phyloP scores from a whole-genome alignment of 2,888 invertebrate species.

The Dendrolimus houi region DNA sequence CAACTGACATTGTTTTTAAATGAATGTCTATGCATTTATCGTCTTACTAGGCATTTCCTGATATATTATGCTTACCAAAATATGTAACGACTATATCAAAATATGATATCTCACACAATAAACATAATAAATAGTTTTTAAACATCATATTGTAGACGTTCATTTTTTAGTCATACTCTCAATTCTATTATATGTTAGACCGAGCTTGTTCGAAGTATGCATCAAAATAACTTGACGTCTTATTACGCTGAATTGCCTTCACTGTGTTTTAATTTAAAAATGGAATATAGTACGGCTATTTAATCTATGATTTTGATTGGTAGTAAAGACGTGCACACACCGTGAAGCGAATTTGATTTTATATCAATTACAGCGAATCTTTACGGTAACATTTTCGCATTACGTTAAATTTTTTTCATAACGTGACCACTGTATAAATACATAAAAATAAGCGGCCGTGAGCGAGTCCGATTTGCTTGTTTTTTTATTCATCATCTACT shows the following conservation, averaged over 20 bases:
- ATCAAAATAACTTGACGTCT: background rate
- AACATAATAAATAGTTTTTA: background rate
- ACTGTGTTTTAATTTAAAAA: slow-evolving; percentile 14
- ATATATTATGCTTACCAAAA: background rate
- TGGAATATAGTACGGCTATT: slow-evolving; percentile 5
- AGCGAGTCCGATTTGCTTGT: slow-evolving; percentile 2
- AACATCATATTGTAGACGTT: background rate
- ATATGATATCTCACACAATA: background rate
- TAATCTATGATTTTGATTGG: slow-evolving; percentile 12
- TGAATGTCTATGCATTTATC: no score
- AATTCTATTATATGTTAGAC: no score
- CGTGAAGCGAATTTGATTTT: background rate
- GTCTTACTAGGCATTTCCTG: background rate
- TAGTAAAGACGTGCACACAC: slow-evolving; percentile 2
- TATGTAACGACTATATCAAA: background rate
- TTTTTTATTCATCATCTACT: no score
- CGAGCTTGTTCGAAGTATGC: background rate
- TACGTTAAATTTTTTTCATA: background rate
- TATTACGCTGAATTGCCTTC: slow-evolving; percentile 1
- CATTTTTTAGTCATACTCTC: background rate
- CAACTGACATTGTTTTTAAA: no score
- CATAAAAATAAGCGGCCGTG: slow-evolving; percentile 10
- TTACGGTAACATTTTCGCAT: background rate
- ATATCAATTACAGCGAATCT: background rate
- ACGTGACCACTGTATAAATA: slow-evolving; percentile 8